phyloP scores from a whole-genome alignment of 2,888 invertebrate species.

The Drosophila paramelanica region DNA sequence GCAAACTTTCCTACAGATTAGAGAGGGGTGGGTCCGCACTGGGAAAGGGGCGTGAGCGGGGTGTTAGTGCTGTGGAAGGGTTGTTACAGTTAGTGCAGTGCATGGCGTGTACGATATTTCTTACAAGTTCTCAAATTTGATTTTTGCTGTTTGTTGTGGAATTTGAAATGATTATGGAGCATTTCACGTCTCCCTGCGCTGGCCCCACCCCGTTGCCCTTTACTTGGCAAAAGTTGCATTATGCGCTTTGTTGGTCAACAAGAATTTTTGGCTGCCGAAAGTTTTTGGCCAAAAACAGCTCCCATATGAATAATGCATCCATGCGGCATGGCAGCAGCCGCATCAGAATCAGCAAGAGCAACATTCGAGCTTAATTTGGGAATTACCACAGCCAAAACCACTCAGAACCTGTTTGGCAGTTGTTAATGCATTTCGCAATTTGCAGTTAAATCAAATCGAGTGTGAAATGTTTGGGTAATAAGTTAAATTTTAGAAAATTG shows the following conservation, averaged over 20 bases:
- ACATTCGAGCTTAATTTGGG: constrained; percentile 28
- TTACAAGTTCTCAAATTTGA: constrained; percentile 75
- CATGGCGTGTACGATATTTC: constrained; percentile 62
- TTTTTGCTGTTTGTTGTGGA: constrained; percentile 76
- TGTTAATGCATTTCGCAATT: constrained; percentile 39
- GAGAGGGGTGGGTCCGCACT: constrained; percentile 2
- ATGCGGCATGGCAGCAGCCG: constrained; percentile 24
- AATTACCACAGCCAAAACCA: constrained; percentile 10
- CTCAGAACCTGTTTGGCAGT: constrained; percentile 32
- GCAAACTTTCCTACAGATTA: constrained; percentile 58
- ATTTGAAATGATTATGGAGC: constrained; percentile 73
- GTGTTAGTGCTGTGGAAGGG: constrained; percentile 11
- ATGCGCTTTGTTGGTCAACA: constrained; percentile 74
- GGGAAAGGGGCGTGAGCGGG: not conserved
- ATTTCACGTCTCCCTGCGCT: constrained; percentile 8
- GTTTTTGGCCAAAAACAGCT: constrained; percentile 39
- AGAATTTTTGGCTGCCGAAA: constrained; percentile 49
- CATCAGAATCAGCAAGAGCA: constrained; percentile 1
- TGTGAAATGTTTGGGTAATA: constrained; percentile 34
- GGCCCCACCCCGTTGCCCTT: not conserved
- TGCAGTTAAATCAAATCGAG: constrained; percentile 43
- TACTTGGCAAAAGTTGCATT: constrained; percentile 55
- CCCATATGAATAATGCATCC: constrained; percentile 51
- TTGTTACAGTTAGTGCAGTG: constrained; percentile 36
- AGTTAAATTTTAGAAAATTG: not conserved